Evolutionary conservation across 2,888 invertebrate genomes (phyloP), one percentile per base, ranked within the genome.

Genomic region (Scaptomyza reducta): DNA sequence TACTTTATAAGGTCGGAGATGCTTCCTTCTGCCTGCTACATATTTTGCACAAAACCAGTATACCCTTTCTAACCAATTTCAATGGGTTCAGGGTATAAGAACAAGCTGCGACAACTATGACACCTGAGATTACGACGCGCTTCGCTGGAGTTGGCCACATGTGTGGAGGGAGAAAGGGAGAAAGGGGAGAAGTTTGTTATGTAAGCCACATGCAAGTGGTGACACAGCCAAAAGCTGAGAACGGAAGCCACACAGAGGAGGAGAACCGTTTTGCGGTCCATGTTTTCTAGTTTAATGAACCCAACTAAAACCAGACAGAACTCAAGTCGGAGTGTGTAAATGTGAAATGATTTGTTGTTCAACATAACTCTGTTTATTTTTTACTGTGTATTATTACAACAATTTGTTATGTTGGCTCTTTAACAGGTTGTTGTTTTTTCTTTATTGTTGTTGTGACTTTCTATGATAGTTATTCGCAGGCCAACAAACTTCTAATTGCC

Each of bases 221-320:
- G 85, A 78, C 81, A 87, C 55, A 55, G 61, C 45, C 55, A 35
- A 62, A 58, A 70, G 64, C 85, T 73, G 76, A 85, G 85, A 84
- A 83, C 88, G 86, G 84, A 84, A 86, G 83, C 87, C 74, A 67
- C 61, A 50, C 62, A 66, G 25, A 44, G 45, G 22, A 22, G 10
- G 6, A 62, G 62, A 65, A 51, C 45, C 45, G 50, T 50, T 71
- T 53, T 71, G 66, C 65, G 67, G 66, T 61, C 55, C 51, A 51
- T 58, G 47, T 64, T 42, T 50, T 65, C 67, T 61, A 33, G 89
- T 89, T 89, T 89, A 89, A 89, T 89, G 89, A 89, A 89, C 89
- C 80, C 76, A 62, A 14, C 25, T 18, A 31, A 33, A 44, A 33
- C 10, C 31, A 22, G 49, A 18, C n/a, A 22, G 11, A 40, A 35